phyloP scores from a whole-genome alignment of 2,113 vertebrate genomes.

The Vulpes lagopus region DNA sequence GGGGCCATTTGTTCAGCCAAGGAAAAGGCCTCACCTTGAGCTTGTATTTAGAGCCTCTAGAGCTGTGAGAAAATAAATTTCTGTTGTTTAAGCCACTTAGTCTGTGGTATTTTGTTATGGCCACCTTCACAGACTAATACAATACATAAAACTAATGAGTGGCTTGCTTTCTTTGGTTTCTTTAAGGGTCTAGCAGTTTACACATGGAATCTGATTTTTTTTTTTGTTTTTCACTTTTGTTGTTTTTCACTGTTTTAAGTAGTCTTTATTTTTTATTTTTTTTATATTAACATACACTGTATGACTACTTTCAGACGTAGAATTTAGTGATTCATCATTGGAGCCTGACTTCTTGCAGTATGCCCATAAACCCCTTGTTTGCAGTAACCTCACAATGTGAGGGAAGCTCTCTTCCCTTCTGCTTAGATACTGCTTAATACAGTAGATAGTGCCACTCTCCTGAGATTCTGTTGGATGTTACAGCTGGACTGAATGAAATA shows the following conservation, averaged over 20 bases:
- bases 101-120: not conserved
- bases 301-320: not conserved
- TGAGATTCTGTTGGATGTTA: not conserved
- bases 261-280: not conserved
- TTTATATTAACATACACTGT: not conserved
- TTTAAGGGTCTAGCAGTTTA: not conserved
- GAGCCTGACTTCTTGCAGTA: not conserved
- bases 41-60: not conserved
- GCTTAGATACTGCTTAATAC: not conserved
- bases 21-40: not conserved
- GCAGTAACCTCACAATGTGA: not conserved
- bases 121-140: not conserved
- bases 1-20: not conserved
- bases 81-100: not conserved
- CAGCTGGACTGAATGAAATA: constrained; percentile 18
- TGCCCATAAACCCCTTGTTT: not conserved
- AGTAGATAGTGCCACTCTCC: not conserved
- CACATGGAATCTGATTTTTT: constrained; percentile 1
- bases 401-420: not conserved
- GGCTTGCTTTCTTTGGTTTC: constrained; percentile 38
- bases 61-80: not conserved
- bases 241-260: not conserved
- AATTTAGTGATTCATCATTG: not conserved
- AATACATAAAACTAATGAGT: not conserved
- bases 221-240: not conserved